These are phyloP conservation scores for Thalassophryne amazonica DNA, from an alignment of 2,797 vertebrate species.

Conservation along the genomic window DNA sequence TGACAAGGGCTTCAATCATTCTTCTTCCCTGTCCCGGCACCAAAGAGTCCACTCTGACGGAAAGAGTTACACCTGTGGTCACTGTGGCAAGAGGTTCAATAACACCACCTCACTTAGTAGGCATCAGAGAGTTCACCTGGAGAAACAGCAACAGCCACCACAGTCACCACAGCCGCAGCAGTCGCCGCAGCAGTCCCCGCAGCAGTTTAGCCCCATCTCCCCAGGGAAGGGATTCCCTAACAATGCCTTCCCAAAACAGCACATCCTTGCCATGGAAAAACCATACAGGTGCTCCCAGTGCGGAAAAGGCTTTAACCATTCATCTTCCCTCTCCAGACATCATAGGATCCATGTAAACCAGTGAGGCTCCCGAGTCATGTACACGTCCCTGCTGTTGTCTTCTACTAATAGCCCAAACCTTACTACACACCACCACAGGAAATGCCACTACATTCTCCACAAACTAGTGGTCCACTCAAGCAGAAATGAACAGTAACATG, in stretches of 20 bases:
- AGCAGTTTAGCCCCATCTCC: slow-evolving; percentile 73
- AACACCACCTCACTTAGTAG: slow-evolving; percentile 81
- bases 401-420: slow-evolving; percentile 38
- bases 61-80: slow-evolving; percentile 78
- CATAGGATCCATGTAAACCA: slow-evolving; percentile 80
- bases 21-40: slow-evolving; percentile 82
- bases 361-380: slow-evolving; percentile 42
- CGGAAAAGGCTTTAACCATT: slow-evolving; percentile 85
- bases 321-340: slow-evolving; percentile 82
- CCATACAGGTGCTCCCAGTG: slow-evolving; percentile 83
- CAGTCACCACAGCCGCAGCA: slow-evolving; percentile 32
- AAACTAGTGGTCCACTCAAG: slow-evolving; percentile 37
- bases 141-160: slow-evolving; percentile 65
- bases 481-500: slow-evolving; percentile 36
- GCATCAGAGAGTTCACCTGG: slow-evolving; percentile 81
- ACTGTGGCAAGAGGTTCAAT: slow-evolving; percentile 82
- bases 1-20: slow-evolving; percentile 85
- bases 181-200: slow-evolving; percentile 25
- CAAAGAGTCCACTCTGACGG: slow-evolving; percentile 84
- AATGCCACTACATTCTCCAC: slow-evolving; percentile 45
- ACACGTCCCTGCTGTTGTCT: slow-evolving; percentile 24
- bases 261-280: slow-evolving; percentile 74
- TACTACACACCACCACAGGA: slow-evolving; percentile 23
- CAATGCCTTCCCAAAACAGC: slow-evolving; percentile 79
- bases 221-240: slow-evolving; percentile 76